Conservation (phyloP, 2,113 vertebrate species). For the Pogona vitticeps region DNA sequence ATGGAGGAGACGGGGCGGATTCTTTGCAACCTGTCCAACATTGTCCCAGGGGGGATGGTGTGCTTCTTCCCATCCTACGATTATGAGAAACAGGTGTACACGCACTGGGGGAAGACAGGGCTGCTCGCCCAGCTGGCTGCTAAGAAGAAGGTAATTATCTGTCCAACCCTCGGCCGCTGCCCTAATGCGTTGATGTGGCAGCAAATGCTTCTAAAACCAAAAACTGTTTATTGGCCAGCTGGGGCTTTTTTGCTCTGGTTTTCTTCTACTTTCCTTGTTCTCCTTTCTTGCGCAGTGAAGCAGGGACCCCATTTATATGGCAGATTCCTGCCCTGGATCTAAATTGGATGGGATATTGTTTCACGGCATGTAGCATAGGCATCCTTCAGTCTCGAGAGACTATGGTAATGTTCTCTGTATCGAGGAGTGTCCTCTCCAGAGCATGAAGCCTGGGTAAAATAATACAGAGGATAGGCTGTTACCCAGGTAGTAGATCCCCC, state of each 20-base stretch:
- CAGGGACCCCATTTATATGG: conserved; percentile 52
- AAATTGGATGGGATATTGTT: conserved; percentile 53
- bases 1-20: conserved; percentile 91
- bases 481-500: too few relatives aligned
- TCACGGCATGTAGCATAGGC: too few relatives aligned
- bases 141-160: conserved; percentile 87
- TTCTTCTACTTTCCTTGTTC: background rate
- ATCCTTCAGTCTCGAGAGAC: too few relatives aligned
- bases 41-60: conserved; percentile 90
- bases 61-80: conserved; percentile 97
- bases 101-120: conserved; percentile 88
- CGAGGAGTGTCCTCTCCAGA: too few relatives aligned
- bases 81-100: conserved; percentile 82
- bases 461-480: too few relatives aligned
- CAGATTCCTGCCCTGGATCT: conserved; percentile 48
- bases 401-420: too few relatives aligned
- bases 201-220: background rate
- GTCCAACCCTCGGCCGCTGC: background rate
- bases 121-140: conserved; percentile 78
- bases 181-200: conserved; percentile 6
- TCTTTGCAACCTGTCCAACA: conserved; percentile 90
- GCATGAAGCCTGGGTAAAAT: too few relatives aligned
- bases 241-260: background rate
- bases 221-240: conserved; percentile 10
- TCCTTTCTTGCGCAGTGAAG: conserved; percentile 38